Conservation (phyloP, 2,888 invertebrate genomes). For the Caenorhabditis japonica region DNA sequence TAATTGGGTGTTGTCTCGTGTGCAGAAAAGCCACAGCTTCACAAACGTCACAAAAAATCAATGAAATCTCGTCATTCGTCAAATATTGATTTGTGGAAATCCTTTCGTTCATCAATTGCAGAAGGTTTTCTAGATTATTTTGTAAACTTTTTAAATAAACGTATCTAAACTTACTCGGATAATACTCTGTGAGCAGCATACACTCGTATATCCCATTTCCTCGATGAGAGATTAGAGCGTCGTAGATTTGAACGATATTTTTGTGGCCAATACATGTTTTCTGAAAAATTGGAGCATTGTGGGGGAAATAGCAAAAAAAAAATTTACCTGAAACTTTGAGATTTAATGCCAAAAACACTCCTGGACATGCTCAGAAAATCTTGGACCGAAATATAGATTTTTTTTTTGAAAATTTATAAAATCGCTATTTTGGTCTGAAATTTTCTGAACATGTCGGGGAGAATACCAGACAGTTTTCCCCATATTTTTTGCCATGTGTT, state of each 20-base stretch:
- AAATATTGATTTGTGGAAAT: constrained; percentile 77
- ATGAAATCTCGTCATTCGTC: constrained; percentile 81
- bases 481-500: background rate
- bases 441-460: too few species aligned
- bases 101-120: constrained; percentile 88
- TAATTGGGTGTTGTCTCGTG: constrained; percentile 91
- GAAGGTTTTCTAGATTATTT: constrained; percentile 82
- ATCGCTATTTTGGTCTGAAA: too few species aligned
- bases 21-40: constrained; percentile 91
- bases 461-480: too few species aligned
- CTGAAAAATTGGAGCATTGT: constrained; percentile 12
- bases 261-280: constrained; percentile 83
- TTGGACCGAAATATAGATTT: too few species aligned
- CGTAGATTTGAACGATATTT: constrained; percentile 90
- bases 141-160: background rate
- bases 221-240: constrained; percentile 84
- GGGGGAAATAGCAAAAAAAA: too few species aligned
- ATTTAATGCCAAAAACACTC: too few species aligned
- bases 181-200: constrained; percentile 89
- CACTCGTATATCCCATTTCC: constrained; percentile 89
- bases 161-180: constrained; percentile 79
- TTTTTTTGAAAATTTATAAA: too few species aligned
- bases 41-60: constrained; percentile 91
- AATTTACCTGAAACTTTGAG: too few species aligned
- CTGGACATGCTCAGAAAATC: too few species aligned